These are phyloP conservation scores for Mayetiola destructor DNA, from an alignment of 2,888 invertebrate genomes.

Conservation along the genomic window DNA sequence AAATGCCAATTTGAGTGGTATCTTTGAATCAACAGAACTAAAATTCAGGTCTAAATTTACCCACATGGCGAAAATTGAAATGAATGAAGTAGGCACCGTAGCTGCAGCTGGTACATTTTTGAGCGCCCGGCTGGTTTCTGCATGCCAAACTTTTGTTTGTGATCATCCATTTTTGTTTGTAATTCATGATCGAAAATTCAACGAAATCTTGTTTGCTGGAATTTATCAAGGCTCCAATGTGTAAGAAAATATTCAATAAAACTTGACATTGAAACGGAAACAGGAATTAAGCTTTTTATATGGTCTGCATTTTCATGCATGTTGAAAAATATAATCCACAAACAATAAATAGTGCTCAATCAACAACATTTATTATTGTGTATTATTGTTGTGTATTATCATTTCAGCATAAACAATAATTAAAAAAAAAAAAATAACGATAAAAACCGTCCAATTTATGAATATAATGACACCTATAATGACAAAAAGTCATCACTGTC, in stretches of 20 bases:
- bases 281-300: background rate
- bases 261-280: background rate
- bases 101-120: background rate
- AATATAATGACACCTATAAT: background rate
- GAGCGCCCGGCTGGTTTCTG: background rate
- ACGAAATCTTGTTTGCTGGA: too few relatives aligned
- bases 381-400: background rate
- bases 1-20: background rate
- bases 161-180: constrained; percentile 4
- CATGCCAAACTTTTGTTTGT: background rate
- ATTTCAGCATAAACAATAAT: background rate
- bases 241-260: background rate
- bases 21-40: background rate
- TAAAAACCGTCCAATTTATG: background rate
- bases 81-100: background rate
- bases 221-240: background rate
- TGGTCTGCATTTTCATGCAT: background rate
- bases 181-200: too few relatives aligned
- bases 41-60: background rate
- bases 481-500: background rate
- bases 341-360: background rate
- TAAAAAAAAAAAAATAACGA: background rate
- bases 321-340: background rate
- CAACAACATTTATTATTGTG: background rate
- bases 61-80: background rate